A percentile compares a stretch with the other conserved stretches of the same genome.
Evolutionary conservation across 2,797 vertebrate species (phyloP).

Genomic region (Spinus olivaceus): DNA sequence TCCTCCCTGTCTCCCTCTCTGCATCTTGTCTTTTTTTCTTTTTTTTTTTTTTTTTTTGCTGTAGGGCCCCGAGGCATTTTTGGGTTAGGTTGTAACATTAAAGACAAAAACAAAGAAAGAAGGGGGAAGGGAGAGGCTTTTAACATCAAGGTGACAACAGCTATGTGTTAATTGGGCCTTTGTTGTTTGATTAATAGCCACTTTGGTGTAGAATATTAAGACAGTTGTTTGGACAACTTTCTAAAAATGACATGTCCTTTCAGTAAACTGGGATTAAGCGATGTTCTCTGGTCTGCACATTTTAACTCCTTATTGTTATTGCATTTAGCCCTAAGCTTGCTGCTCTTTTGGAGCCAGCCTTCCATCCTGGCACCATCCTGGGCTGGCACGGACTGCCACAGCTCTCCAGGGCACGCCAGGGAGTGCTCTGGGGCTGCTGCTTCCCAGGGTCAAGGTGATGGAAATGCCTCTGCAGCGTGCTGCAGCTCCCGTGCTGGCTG

Average conservation of each 20-base stretch:
- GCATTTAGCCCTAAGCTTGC: not conserved
- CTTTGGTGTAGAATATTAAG: conserved; percentile 59
- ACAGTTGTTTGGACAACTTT: conserved; percentile 62
- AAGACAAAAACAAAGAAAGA: conserved; percentile 43
- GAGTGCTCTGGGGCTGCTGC: not conserved
- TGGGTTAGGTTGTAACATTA: conserved; percentile 53
- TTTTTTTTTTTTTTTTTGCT: not conserved
- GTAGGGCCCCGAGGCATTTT: conserved; percentile 51
- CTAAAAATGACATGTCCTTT: conserved; percentile 42
- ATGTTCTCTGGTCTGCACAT: conserved; percentile 4
- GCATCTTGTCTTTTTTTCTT: not conserved
- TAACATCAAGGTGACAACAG: conserved; percentile 70
- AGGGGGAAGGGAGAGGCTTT: conserved; percentile 62
- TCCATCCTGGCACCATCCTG: not conserved
- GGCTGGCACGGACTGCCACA: not conserved
- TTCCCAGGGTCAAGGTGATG: not conserved
- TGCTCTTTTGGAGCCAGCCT: not conserved
- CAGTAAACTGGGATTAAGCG: conserved; percentile 38
- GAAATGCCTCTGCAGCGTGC: not conserved
- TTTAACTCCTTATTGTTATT: conserved; percentile 43
- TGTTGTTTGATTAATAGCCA: conserved; percentile 73
- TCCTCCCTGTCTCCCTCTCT: not conserved
- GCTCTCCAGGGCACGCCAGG: not conserved
- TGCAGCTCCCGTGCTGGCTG: not conserved
- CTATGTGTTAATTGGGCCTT: conserved; percentile 73